phyloP scores from a whole-genome alignment of 2,888 invertebrate genomes.

The Sinotaia quadrata region DNA sequence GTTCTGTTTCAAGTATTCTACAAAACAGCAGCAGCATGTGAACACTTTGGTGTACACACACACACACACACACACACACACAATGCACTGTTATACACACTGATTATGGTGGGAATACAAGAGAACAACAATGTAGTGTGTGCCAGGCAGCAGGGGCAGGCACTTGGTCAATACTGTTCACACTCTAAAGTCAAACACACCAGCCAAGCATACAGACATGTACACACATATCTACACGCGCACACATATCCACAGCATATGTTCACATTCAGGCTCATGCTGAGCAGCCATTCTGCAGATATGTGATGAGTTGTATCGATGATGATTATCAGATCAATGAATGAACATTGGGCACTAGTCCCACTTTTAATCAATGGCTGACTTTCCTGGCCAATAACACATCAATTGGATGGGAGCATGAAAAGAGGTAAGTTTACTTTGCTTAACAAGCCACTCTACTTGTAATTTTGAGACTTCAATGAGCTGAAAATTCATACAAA shows the following conservation, averaged over 20 bases:
- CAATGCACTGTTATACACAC: not conserved
- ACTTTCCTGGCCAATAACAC: no score
- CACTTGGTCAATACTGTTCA: not conserved
- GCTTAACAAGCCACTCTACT: no score
- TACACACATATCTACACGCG: slow-evolving; percentile 18
- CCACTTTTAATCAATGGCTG: no score
- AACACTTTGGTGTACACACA: not conserved
- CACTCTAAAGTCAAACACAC: slow-evolving; percentile 2
- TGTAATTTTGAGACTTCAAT: no score
- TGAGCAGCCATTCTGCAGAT: slow-evolving; percentile 33
- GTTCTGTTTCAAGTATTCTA: slow-evolving; percentile 13
- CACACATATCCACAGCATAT: slow-evolving; percentile 11
- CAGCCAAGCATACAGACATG: not conserved
- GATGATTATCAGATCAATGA: slow-evolving; percentile 6
- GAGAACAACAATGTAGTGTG: not conserved
- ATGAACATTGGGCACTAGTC: slow-evolving; percentile 4
- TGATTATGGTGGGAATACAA: not conserved
- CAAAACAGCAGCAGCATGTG: not conserved
- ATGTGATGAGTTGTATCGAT: slow-evolving; percentile 22
- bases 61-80: not conserved
- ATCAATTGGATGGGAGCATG: no score
- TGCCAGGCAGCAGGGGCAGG: not conserved
- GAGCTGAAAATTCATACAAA: no score
- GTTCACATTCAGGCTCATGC: slow-evolving; percentile 4
- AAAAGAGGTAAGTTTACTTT: no score